Base-by-base conservation (phyloP, 2,888 invertebrate genomes). In the Melolontha melolontha region DNA sequence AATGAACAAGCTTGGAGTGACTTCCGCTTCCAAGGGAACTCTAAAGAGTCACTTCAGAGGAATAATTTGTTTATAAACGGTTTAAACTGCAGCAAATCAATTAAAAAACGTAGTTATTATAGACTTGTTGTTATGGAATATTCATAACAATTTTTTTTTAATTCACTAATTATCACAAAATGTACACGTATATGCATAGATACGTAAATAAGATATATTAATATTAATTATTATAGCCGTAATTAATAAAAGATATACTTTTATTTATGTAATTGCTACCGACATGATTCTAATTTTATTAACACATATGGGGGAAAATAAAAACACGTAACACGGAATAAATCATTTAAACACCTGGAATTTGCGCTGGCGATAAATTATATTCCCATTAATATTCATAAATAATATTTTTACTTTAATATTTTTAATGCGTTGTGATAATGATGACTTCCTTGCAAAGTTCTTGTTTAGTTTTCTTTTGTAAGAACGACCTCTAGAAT, bases 231-330 rank as follows among this genome's bases (percentile, higher is more conserved):
- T 17, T 16, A 12, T 39, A 39, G 11, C 14, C 17, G 39, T 16
- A 16, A 54, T 6, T 34, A 34, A 34, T 34, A n/a, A n/a, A n/a
- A n/a, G 10, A 34, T 34, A 34, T 6, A 34, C 34, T 8, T 8
- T 54, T 12, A 54, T 39, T 39, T 54, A 39, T 54, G 40, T 54
- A 54, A 54, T 54, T 54, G 54, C 54, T 12, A 16, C 54, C 39
- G 34, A 54, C 54, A 16, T 17, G 17, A 39, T 39, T 54, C 34
- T 54, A 34, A 54, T 54, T 54, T 27, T 39, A 54, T 40, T 54
- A 54, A 54, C 39, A 54, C 39, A 54, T 7, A n/a, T 16, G 54
- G 7, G 14, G 12, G 11, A 34, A 54, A 54, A 54, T 16, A 11
- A 17, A 34, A 34, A 16, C 6, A 54, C 16, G 14, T 39, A 54